Conservation (phyloP, 2,113 vertebrate species). For the Myiozetetes cayanensis region DNA sequence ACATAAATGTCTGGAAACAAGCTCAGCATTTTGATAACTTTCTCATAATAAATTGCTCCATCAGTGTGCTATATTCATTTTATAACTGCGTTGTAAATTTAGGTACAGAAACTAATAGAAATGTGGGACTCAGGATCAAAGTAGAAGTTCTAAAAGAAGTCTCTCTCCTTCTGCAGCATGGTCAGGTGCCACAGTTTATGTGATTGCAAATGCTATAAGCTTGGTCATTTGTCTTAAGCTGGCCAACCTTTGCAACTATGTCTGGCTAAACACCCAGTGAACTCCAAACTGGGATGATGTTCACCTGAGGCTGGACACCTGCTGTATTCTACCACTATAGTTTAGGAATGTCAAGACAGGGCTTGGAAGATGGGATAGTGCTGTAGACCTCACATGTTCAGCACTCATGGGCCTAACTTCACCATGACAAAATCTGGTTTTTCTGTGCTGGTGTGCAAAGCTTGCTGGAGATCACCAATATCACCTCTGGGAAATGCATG, state of each 20-base stretch:
- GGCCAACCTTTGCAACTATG: neutral
- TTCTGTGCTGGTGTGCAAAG: neutral
- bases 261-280: neutral
- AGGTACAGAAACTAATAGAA: neutral
- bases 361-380: neutral
- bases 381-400: neutral
- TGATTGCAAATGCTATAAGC: neutral
- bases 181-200: neutral
- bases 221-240: neutral
- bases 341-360: neutral
- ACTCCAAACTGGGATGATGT: neutral
- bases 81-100: neutral
- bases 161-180: neutral
- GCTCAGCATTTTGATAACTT: neutral
- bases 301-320: neutral
- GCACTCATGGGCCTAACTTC: accelerated
- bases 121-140: neutral
- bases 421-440: neutral
- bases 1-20: neutral
- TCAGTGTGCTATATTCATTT: neutral
- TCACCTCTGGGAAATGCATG: neutral
- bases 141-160: neutral
- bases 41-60: neutral
- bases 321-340: accelerated
- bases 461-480: neutral